phyloP scores from a whole-genome alignment of 2,888 invertebrate genomes.

The Pristionchus maxplancki region DNA sequence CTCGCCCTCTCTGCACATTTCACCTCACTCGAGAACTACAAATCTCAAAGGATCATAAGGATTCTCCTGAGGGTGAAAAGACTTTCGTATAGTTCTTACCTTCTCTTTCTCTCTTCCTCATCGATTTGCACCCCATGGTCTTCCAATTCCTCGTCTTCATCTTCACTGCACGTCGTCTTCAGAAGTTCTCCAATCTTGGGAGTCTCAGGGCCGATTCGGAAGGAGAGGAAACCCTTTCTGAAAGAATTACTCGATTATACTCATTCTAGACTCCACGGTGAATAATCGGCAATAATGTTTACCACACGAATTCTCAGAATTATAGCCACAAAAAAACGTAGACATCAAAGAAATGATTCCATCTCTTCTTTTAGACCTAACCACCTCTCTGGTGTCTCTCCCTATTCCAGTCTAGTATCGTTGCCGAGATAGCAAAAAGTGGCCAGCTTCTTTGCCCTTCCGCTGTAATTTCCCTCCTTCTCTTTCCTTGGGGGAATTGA shows the following conservation, averaged over 20 bases:
- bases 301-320: no score
- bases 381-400: background rate
- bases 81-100: no score
- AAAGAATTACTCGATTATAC: conserved; percentile 30
- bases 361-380: no score
- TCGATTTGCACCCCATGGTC: background rate
- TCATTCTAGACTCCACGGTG: background rate
- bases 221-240: conserved; percentile 72
- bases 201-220: conserved; percentile 75
- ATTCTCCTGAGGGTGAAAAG: no score
- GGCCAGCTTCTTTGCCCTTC: background rate
- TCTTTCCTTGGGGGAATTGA: background rate
- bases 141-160: conserved; percentile 55
- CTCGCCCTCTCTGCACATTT: background rate
- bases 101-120: conserved; percentile 45
- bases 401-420: background rate
- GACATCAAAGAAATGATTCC: no score
- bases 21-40: background rate
- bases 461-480: background rate
- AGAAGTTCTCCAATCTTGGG: conserved; percentile 75
- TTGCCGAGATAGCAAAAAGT: background rate
- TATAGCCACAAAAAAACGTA: no score
- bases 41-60: background rate
- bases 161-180: conserved; percentile 75
- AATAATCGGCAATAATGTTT: no score